phyloP scores from a whole-genome alignment of 2,888 invertebrate genomes.

The Eupeodes luniger region DNA sequence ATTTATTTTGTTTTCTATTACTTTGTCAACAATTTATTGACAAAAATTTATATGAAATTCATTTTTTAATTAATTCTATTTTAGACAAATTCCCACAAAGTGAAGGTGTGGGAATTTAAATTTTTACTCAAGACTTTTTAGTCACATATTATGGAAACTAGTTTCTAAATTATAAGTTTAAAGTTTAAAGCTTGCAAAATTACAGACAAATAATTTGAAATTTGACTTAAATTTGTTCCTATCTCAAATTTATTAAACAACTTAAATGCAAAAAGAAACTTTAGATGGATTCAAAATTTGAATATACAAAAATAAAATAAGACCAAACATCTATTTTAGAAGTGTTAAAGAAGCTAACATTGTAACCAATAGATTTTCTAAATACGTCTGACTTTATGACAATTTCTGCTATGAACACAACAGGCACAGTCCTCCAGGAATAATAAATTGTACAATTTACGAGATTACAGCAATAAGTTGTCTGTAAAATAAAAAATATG shows the following conservation, averaged over 20 bases:
- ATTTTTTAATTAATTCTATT: slow-evolving; percentile 32
- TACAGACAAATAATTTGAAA: not conserved
- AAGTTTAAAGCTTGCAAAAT: not conserved
- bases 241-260: not conserved
- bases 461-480: too few relatives aligned
- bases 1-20: not conserved
- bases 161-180: slow-evolving; percentile 17
- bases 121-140: slow-evolving; percentile 5
- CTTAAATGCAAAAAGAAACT: not conserved
- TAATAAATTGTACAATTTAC: too few relatives aligned
- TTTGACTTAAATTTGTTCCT: slow-evolving; percentile 14
- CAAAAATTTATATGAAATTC: slow-evolving; percentile 22
- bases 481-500: too few relatives aligned
- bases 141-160: not conserved
- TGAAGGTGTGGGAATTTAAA: slow-evolving; percentile 53
- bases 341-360: too few relatives aligned
- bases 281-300: too few relatives aligned
- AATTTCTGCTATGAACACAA: too few relatives aligned
- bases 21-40: slow-evolving; percentile 53
- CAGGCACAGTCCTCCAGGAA: too few relatives aligned
- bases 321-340: too few relatives aligned
- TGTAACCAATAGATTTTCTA: too few relatives aligned
- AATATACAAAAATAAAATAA: too few relatives aligned
- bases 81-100: slow-evolving; percentile 32
- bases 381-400: too few relatives aligned